Evolutionary conservation across 2,888 invertebrate genomes (phyloP).

Genomic region (Venustoraphidia nigricollis): DNA sequence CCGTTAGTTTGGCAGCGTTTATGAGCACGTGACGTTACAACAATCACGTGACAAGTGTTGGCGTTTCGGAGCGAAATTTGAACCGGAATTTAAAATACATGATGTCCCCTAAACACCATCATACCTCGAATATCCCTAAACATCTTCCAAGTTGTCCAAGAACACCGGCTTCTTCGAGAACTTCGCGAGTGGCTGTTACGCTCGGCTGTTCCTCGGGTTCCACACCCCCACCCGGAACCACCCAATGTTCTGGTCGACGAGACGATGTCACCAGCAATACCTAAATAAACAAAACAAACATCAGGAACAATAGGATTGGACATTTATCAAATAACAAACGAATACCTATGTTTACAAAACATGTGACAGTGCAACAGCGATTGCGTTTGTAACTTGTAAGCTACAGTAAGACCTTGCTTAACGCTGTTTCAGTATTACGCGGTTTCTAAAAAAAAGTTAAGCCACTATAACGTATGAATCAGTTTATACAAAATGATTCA

Average conservation of each 20-base stretch:
- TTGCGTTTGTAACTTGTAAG: slow-evolving; percentile 16
- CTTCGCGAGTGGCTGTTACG: slow-evolving; percentile 84
- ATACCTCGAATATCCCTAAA: slow-evolving; percentile 89
- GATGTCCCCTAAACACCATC: slow-evolving; percentile 11
- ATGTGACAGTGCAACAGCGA: slow-evolving; percentile 1
- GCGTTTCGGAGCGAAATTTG: no score
- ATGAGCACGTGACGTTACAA: no score
- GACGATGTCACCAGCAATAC: slow-evolving; percentile 87
- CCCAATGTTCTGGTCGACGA: slow-evolving; percentile 81
- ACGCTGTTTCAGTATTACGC: no score
- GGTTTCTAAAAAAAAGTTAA: no score
- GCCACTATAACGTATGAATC: no score
- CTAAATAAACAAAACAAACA: slow-evolving; percentile 30
- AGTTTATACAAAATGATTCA: no score
- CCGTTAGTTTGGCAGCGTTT: no score
- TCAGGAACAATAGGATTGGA: not conserved
- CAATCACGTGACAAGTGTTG: no score
- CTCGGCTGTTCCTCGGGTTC: slow-evolving; percentile 86
- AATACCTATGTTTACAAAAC: slow-evolving; percentile 1
- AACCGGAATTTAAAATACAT: no score
- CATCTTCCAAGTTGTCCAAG: slow-evolving; percentile 77
- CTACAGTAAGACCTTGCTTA: no score
- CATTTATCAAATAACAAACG: not conserved
- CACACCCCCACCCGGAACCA: slow-evolving; percentile 93
- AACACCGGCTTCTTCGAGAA: slow-evolving; percentile 92